Evolutionary conservation across 2,113 vertebrate species (phyloP).

Genomic region (Gallinago paraguaiae): DNA sequence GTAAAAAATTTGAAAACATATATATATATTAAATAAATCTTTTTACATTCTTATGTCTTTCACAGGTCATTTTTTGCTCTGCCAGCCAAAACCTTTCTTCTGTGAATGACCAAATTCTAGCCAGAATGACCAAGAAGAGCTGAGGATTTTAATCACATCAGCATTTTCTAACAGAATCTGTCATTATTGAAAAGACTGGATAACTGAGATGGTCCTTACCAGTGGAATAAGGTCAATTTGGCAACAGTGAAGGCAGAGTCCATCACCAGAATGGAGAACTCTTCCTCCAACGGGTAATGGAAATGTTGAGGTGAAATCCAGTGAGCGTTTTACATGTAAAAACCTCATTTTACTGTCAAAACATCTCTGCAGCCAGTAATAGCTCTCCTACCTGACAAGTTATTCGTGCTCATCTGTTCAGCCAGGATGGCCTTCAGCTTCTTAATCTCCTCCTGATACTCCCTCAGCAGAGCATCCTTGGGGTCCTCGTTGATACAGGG

Average conservation of each 20-base stretch:
- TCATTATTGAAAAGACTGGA: neutral
- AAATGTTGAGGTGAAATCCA: neutral
- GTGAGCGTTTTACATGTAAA: neutral
- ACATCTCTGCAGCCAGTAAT: neutral
- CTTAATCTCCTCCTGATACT: constrained; percentile 91
- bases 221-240: neutral
- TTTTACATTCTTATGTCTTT: neutral
- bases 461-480: constrained; percentile 88
- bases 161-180: neutral
- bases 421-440: constrained; percentile 80
- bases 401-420: constrained; percentile 67
- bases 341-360: neutral
- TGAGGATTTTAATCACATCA: neutral
- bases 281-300: neutral
- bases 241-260: neutral
- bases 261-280: neutral
- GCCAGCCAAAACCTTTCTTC: neutral
- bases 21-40: neutral
- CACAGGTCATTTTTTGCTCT: neutral
- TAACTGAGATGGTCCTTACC: neutral
- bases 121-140: neutral
- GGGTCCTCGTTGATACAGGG: constrained; percentile 88
- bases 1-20: neutral
- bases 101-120: neutral
- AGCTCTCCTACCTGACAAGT: constrained; percentile 68